Evolutionary conservation across 2,113 vertebrate genomes (phyloP), one percentile per base, ranked within the genome.

Genomic region (Martes martes): DNA sequence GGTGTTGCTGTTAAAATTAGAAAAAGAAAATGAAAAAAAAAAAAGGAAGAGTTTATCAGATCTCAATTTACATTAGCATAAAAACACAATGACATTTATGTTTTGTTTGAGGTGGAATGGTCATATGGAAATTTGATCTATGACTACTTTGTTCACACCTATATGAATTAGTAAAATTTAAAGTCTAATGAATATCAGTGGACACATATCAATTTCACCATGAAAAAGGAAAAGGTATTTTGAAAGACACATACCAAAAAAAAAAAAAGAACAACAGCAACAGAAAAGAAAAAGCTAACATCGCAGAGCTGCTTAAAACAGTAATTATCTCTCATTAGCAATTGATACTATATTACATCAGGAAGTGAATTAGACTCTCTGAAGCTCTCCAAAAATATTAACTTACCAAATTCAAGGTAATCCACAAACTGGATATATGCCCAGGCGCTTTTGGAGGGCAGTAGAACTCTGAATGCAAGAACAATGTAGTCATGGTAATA

Each of bases 1-100:
- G 89, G 85, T 97, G 95, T 95, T 97, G 33, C 5, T 94, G 36
- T 91, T 94, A 97, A 98, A 97, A 97, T 98, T 97, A 97, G 96
- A 96, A 87, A 7, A 86, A 63, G 67, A 93, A 97, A 97, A 89
- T 86, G 45, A 92, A 71, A 71, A 42, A 42, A 57, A 63, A 57
- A 63, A 79, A 93, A 59, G 36, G n/a, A 86, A 78, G 50, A 33
- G 11, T 11, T 94, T 96, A 95, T 78, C 63, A 74, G 11, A 95
- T 95, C 19, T 95, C 45, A 96, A 65, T 65, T 91, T 8, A 82
- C 7, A 85, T 95, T 95, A 81, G 80, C 61, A 96, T 84, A 97
- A 95, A 74, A 94, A 39, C 31, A 96, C 50, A 96, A 93, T 79
- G 47, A 80, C 73, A 71, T 76, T 36, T 52, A n/a, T 24, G 67